Base-by-base conservation (phyloP, 2,113 vertebrate genomes). In the Tyto alba region DNA sequence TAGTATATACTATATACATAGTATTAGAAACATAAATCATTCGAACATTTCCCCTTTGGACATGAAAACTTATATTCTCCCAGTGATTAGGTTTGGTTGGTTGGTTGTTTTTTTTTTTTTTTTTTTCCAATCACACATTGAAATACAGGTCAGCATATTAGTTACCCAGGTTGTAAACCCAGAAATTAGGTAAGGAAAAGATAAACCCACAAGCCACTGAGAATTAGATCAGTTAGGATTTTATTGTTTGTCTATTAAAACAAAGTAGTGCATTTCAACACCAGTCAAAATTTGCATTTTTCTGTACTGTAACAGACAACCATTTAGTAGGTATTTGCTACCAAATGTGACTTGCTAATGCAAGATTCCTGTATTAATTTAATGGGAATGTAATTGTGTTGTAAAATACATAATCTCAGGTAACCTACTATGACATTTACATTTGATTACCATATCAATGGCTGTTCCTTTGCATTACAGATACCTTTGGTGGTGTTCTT, bases 371-470 rank as follows among this genome's bases (percentile, higher is more conserved):
- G n/a, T 95, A 94, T 96, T 78, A 95, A 98, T 95, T 97, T 95
- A 97, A 97, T 90, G 80, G 91, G 72, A 83, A 96, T 90, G 94
- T 97, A 97, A 98, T 97, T 98, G 92, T 96, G 92, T 95, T 96
- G 95, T 97, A 98, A 98, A 98, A 98, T 95, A 97, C 86, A 96
- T 95, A 91, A 94, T 97, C 92, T 97, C 75, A 75, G 63, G 80
- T 90, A 94, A 81, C 89, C 93, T 95, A 93, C 96, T 95, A 94
- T 96, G 96, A 89, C 90, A 95, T 97, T 97, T 97, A 95, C 81
- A 94, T 96, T 92, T 97, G 95, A 98, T 97, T 97, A 97, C 88
- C 90, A 95, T 83, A 89, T 95, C 96, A 96, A 80, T 91, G 63
- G 72, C 57, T 94, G 80, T 96, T 96, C 84, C 40, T 80, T 92